Conservation (phyloP, 2,797 vertebrate genomes). For the Limnodromus scolopaceus region DNA sequence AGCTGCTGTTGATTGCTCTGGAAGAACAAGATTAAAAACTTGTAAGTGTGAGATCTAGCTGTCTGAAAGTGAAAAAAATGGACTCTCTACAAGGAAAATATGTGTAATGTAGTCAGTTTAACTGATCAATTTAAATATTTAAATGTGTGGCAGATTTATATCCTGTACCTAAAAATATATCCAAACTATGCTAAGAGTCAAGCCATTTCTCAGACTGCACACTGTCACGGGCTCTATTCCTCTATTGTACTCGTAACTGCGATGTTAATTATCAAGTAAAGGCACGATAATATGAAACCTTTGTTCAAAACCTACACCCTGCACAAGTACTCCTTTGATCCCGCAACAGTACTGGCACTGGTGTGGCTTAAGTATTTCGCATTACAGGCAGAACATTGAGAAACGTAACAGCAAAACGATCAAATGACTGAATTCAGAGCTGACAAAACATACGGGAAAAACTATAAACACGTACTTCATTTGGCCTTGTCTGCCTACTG, state of each 20-base stretch:
- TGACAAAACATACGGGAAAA: conserved; percentile 37
- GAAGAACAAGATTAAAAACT: conserved; percentile 22
- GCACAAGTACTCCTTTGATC: conserved; percentile 81
- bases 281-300: conserved; percentile 88
- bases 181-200: conserved; percentile 19
- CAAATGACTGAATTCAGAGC: conserved; percentile 52
- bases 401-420: background rate
- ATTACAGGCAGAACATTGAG: background rate
- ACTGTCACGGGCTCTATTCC: conserved; percentile 77
- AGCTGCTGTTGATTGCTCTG: conserved; percentile 7
- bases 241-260: conserved; percentile 78
- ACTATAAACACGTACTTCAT: conserved; percentile 37
- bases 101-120: conserved; percentile 68
- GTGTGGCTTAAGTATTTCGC: conserved; percentile 15
- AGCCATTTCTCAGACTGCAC: conserved; percentile 71
- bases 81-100: conserved; percentile 55
- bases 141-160: conserved; percentile 71
- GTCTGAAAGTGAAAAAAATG: conserved; percentile 31
- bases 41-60: background rate
- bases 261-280: conserved; percentile 91
- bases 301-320: conserved; percentile 82
- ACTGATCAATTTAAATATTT: conserved; percentile 59
- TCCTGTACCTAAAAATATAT: conserved; percentile 70
- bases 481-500: background rate
- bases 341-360: conserved; percentile 72